Percentiles rank a stretch among this genome's conserved stretches.
Evolutionary conservation across 2,797 vertebrate species (phyloP).

Genomic region (Danio aesculapii): DNA sequence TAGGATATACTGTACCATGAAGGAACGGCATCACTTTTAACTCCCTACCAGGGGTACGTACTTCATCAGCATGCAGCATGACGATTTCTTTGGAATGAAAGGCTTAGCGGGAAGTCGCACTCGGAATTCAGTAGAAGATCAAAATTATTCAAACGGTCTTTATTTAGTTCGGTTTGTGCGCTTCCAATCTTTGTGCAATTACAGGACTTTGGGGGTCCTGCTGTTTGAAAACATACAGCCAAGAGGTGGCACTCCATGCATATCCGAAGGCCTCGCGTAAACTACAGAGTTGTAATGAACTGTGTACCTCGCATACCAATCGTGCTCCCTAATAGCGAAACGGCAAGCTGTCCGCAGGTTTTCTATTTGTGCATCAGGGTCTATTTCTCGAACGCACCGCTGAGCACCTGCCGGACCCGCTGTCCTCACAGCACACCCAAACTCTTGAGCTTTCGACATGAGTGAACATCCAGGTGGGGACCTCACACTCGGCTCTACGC

Average conservation of each 20-base stretch:
- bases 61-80: slow-evolving; percentile 34
- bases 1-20: slow-evolving; percentile 38
- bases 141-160: slow-evolving; percentile 24
- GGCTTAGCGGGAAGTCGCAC: slow-evolving; percentile 24
- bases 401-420: slow-evolving; percentile 67
- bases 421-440: slow-evolving; percentile 55
- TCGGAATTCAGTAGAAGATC: slow-evolving; percentile 27
- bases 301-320: slow-evolving; percentile 64
- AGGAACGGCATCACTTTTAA: slow-evolving; percentile 32
- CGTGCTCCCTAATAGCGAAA: slow-evolving; percentile 53
- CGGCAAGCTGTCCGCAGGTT: slow-evolving; percentile 51
- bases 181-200: slow-evolving; percentile 29
- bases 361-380: slow-evolving; percentile 50
- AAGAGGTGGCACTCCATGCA: slow-evolving; percentile 76
- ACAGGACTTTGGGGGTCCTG: slow-evolving; percentile 25
- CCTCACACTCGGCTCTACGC: slow-evolving; percentile 55
- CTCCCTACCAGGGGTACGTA: slow-evolving; percentile 14
- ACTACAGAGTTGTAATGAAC: slow-evolving; percentile 62
- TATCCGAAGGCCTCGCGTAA: slow-evolving; percentile 62
- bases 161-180: slow-evolving; percentile 38
- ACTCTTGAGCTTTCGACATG: slow-evolving; percentile 60
- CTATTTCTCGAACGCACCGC: slow-evolving; percentile 54
- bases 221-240: slow-evolving; percentile 60
- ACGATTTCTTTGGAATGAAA: slow-evolving; percentile 26
- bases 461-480: slow-evolving; percentile 58